phyloP scores from a whole-genome alignment of 2,113 vertebrate species.

The Gambusia holbrooki region DNA sequence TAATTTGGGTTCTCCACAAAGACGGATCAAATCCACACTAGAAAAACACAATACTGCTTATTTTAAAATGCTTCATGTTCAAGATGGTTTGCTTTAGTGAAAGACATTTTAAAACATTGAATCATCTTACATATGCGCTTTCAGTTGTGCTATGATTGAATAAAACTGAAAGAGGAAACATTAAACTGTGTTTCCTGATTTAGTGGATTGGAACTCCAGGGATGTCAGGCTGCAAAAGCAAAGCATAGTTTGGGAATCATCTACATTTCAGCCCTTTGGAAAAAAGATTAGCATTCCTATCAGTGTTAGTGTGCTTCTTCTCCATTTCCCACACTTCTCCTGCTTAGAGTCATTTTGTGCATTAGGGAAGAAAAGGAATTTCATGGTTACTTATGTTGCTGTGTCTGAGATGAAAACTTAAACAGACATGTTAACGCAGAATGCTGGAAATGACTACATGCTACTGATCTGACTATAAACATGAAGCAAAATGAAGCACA shows the following conservation, averaged over 20 bases:
- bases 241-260: neutral
- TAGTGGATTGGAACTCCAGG: neutral
- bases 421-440: neutral
- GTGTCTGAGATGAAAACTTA: neutral
- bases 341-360: neutral
- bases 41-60: neutral
- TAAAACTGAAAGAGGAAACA: neutral
- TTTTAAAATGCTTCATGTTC: neutral
- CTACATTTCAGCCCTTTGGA: neutral
- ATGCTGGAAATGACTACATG: neutral
- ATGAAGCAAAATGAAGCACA: neutral
- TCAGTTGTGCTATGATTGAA: neutral
- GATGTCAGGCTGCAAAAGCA: neutral
- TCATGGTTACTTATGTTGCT: neutral
- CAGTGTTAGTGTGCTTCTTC: neutral
- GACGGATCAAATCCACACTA: neutral
- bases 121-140: neutral
- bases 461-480: neutral
- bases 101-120: neutral
- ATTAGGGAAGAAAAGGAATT: neutral
- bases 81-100: neutral
- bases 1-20: neutral
- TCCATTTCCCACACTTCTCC: neutral
- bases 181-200: neutral
- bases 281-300: slow-evolving; percentile 1